Base-by-base conservation (phyloP, 2,888 invertebrate genomes). In the Globia sparganii region DNA sequence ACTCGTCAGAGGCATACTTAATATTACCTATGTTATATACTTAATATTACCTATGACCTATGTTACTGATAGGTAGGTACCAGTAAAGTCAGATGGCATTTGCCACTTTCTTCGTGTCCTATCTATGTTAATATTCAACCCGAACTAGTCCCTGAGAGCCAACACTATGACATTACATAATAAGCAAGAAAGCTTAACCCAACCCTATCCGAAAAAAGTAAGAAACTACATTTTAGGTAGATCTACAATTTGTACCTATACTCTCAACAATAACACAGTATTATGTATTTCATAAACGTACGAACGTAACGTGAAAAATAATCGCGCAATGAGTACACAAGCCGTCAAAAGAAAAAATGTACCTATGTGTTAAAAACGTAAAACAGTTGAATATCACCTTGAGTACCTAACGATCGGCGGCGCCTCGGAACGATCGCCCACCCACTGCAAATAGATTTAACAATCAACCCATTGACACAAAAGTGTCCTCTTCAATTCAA, bases 391-490 rank as follows among this genome's bases (percentile, higher is more conserved):
- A 81, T 78, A 83, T 87, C 81, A 88, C 86, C 86, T 85, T 88
- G 89, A 81, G 81, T 78, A n/a, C n/a, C n/a, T n/a, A 86, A 85
- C 83, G 85, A 85, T 82, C 76, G 80, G 77, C 75, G 86, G 89
- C 89, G 90, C 87, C 88, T 88, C 86, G 76, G 85, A 87, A 83
- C 83, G 86, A 87, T 89, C 68, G 81, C 83, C 85, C 87, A 87
- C 86, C 89, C 84, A 85, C 87, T 86, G 83, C 89, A 91, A 89
- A 89, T 89, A 83, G 89, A 89, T 86, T 86, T 86, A 81, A 86
- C 82, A 89, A 92, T 92, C 89, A 91, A 92, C 91, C 91, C 88
- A 92, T 92, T 91, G 90, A 91, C 92, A 92, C 87, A 75, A 84
- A 84, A 76, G 59, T 77, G 66, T 83, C 74, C 76, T 79, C 81